phyloP scores from a whole-genome alignment of 2,797 vertebrate species.

The Spinus pinus region DNA sequence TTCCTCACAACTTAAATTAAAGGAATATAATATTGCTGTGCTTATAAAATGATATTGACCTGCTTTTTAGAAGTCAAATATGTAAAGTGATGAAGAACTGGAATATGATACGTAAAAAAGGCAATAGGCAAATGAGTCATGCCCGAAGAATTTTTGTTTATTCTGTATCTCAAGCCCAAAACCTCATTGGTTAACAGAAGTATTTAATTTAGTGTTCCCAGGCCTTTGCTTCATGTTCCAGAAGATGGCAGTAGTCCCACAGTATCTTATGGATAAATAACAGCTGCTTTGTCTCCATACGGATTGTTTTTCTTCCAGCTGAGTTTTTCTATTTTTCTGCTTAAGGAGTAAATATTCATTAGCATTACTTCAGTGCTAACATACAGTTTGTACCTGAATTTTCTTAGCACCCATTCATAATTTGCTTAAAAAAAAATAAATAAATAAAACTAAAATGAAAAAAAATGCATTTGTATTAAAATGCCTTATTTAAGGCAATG shows the following conservation, averaged over 20 bases:
- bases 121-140: background rate
- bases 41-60: background rate
- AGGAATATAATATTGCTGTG: background rate
- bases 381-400: background rate
- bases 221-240: background rate
- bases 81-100: background rate
- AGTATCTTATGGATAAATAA: background rate
- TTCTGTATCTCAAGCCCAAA: background rate
- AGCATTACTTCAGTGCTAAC: background rate
- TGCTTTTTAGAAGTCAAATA: background rate
- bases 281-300: background rate
- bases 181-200: rapidly evolving
- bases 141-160: background rate
- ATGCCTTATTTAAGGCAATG: background rate
- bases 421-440: background rate
- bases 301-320: background rate
- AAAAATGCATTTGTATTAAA: background rate
- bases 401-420: background rate
- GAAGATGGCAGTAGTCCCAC: conserved; percentile 67
- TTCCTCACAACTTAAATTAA: background rate
- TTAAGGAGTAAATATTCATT: background rate
- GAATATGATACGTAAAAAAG: background rate
- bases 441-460: background rate
- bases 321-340: background rate
- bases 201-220: rapidly evolving